Evolutionary conservation across 2,888 invertebrate species (phyloP), one percentile per base, ranked within the genome.

Genomic region (Drosophila mimica): DNA sequence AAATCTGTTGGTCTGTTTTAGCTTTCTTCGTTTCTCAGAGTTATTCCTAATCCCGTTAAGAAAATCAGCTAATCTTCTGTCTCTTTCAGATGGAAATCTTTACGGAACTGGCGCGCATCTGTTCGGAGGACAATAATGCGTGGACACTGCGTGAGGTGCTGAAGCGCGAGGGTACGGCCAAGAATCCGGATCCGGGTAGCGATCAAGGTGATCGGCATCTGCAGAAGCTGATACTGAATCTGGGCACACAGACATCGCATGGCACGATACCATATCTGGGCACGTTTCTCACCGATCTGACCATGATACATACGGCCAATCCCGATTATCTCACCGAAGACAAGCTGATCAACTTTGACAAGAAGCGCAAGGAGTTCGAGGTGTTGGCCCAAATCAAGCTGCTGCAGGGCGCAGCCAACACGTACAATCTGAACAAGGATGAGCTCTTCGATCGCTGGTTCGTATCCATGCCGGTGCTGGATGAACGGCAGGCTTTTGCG

Each of bases 241-340:
- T 96, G 92, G 94, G 96, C 76, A 95, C 95, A 56, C 94, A 94
- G 82, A 97, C 97, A 81, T 97, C 97, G 76, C 96, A 98, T 91
- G 99, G 99, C 20, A 99, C 99, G 3, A 98, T 99, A 91, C 99
- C 99, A 17, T 99, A 99, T 92, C 94, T 99, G 75, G 99, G 99
- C 33, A 99, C 99, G 5, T 99, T 99, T 93, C 94, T 99, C 65
- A 99, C 99, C 4, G 99, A 99, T 93, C 95, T 99, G 79, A 99
- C 99, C 1, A 99, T 99, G 98, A 98, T 99, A 89, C 99, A 99
- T 93, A 98, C 99, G 17, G 99, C 99, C 40, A 97, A 97, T 91
- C 97, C 98, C 0, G 98, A 98, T 91, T 95, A 95, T 8, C 92
- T 92, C 48, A 95, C 95, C 52, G 97, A 97, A 73, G 96, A 97